Conservation (phyloP, 1,140 invertebrate genomes). For the Dryas iulia region DNA sequence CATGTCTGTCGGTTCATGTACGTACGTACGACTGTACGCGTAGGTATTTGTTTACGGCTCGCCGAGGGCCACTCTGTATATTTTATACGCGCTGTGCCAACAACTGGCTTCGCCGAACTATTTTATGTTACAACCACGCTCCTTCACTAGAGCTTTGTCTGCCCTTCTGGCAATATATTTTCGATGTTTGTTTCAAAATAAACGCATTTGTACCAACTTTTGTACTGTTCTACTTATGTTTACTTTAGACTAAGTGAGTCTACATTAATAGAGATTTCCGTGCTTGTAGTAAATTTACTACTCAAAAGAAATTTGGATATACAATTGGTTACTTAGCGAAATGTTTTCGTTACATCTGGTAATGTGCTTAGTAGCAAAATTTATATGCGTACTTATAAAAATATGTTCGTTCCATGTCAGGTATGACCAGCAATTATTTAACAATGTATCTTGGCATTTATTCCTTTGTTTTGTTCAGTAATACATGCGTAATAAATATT, state of each 20-base stretch:
- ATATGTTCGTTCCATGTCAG: no score
- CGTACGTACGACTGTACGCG: slow-evolving; percentile 14
- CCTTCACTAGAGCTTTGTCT: slow-evolving; percentile 8
- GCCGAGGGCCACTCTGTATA: slow-evolving; percentile 49
- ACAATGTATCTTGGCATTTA: no score
- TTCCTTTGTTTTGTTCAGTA: no score
- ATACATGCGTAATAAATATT: no score
- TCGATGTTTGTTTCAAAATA: slow-evolving; percentile 11
- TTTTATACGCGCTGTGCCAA: slow-evolving; percentile 58
- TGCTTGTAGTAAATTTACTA: no score
- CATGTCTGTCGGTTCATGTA: neutral
- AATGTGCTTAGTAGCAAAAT: no score
- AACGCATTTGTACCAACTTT: neutral
- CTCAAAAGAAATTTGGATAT: no score
- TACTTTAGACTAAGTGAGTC: neutral
- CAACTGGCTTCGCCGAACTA: slow-evolving; percentile 60
- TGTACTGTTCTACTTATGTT: neutral
- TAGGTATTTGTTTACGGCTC: slow-evolving; percentile 50
- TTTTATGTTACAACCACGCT: slow-evolving; percentile 43
- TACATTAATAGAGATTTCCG: neutral
- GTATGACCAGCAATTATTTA: no score
- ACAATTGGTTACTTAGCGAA: no score
- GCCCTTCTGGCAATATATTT: slow-evolving; percentile 8
- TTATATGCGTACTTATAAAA: no score
- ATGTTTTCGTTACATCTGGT: no score